Evolutionary conservation across 2,888 invertebrate genomes (phyloP).

Genomic region (Rhorus exstirpatorius): DNA sequence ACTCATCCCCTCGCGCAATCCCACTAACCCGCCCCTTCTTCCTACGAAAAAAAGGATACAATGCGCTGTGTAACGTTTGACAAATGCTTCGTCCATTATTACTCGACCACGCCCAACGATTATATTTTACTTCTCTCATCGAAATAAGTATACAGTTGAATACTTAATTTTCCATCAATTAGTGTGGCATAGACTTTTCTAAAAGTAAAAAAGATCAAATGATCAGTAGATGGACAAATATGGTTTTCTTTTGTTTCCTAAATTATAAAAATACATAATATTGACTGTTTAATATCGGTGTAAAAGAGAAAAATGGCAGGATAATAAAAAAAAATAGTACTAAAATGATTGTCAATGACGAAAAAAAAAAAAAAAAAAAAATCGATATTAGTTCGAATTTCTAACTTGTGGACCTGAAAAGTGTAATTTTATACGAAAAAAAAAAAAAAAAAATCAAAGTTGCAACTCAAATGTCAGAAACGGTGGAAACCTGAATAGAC

Average conservation of each 20-base stretch:
- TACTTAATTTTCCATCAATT: neutral
- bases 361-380: neutral
- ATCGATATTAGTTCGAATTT: too few relatives aligned
- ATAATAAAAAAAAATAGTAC: too few relatives aligned
- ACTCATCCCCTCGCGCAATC: neutral
- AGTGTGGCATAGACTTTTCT: too few relatives aligned
- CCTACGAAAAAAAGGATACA: neutral
- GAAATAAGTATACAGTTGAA: neutral
- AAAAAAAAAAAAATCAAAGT: slow-evolving; percentile 3
- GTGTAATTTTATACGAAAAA: neutral
- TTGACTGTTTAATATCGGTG: too few relatives aligned
- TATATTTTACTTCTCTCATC: neutral
- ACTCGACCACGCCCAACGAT: neutral
- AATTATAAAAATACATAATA: too few relatives aligned
- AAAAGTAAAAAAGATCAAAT: too few relatives aligned
- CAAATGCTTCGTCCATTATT: neutral
- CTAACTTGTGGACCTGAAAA: neutral
- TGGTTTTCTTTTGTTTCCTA: too few relatives aligned
- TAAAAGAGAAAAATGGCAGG: too few relatives aligned
- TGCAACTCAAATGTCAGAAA: slow-evolving; percentile 29
- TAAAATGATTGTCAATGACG: too few relatives aligned
- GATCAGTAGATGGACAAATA: too few relatives aligned
- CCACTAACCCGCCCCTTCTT: neutral
- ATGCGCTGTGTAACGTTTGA: neutral
- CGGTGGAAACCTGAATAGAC: slow-evolving; percentile 8